Conservation (phyloP, 2,888 invertebrate genomes). For the Ophion ventricosus region DNA sequence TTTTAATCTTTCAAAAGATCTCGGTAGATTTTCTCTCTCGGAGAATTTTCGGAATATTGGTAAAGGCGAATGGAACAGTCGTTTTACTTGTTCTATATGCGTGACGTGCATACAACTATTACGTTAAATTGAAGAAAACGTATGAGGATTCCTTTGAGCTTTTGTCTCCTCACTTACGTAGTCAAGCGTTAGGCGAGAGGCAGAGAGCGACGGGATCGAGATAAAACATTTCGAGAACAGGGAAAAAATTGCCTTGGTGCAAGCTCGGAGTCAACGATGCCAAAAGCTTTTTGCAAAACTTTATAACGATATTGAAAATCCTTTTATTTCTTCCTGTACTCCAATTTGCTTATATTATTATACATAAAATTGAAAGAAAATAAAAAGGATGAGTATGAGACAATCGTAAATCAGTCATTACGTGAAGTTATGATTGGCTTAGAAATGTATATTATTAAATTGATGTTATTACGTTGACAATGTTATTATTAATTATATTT, state of each 20-base stretch:
- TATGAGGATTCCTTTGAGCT: not conserved
- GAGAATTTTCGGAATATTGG: conserved; percentile 3
- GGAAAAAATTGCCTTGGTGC: not conserved
- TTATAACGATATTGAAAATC: not conserved
- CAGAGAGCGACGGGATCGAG: not conserved
- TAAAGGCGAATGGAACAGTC: not conserved
- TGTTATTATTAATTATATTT: too few relatives aligned
- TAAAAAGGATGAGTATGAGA: too few relatives aligned
- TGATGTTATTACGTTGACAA: too few relatives aligned
- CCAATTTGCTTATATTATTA: not conserved
- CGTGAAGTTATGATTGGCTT: too few relatives aligned
- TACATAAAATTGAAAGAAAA: not conserved
- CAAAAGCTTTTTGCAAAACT: conserved; percentile 1
- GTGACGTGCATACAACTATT: not conserved
- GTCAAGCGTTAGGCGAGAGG: not conserved
- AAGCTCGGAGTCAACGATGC: not conserved
- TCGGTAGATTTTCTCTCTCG: too few relatives aligned
- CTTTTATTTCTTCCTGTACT: not conserved
- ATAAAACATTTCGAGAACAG: not conserved
- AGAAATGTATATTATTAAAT: too few relatives aligned
- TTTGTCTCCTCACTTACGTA: not conserved
- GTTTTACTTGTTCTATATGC: not conserved
- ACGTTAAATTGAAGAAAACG: not conserved
- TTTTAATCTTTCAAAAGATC: too few relatives aligned
- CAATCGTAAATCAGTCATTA: too few relatives aligned